phyloP scores from a whole-genome alignment of 1,140 invertebrate species.

The Neotoxoptera formosana region DNA sequence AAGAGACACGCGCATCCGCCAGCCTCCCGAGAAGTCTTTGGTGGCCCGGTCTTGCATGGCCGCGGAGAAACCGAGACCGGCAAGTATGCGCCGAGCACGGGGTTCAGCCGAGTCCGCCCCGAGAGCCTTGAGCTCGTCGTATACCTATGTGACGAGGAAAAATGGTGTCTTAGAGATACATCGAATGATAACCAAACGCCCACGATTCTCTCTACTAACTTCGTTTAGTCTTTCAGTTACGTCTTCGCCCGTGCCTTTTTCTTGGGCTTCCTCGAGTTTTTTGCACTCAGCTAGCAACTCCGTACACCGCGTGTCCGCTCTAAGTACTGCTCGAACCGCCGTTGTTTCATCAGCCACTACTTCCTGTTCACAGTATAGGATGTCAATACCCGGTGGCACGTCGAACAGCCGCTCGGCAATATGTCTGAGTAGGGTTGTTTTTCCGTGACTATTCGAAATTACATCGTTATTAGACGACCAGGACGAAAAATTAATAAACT shows the following conservation, averaged over 20 bases:
- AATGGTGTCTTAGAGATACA: not conserved
- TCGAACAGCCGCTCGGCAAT: constrained; percentile 87
- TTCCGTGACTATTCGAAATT: constrained; percentile 79
- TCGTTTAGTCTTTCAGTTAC: constrained; percentile 85
- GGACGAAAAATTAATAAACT: not conserved
- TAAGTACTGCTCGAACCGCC: constrained; percentile 91
- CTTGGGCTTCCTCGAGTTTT: constrained; percentile 76
- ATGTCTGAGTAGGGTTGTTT: constrained; percentile 97
- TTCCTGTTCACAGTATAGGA: constrained; percentile 98
- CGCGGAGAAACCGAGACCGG: constrained; percentile 94
- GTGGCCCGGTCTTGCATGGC: constrained; percentile 95
- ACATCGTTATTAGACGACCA: not conserved
- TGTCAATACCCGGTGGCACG: constrained; percentile 96
- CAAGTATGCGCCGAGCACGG: constrained; percentile 90
- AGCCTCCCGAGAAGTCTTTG: constrained; percentile 97
- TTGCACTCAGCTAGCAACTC: constrained; percentile 83
- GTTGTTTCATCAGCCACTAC: constrained; percentile 91
- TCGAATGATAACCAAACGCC: not conserved
- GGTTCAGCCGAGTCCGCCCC: constrained; percentile 97
- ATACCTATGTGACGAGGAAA: constrained; percentile 70
- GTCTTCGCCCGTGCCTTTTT: constrained; percentile 68
- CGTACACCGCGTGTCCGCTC: constrained; percentile 89
- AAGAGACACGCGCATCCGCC: constrained; percentile 97
- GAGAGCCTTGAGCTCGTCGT: constrained; percentile 94
- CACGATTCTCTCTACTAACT: constrained; percentile 65